Conservation (phyloP, 2,888 invertebrate species). For the Heliconius erato region DNA sequence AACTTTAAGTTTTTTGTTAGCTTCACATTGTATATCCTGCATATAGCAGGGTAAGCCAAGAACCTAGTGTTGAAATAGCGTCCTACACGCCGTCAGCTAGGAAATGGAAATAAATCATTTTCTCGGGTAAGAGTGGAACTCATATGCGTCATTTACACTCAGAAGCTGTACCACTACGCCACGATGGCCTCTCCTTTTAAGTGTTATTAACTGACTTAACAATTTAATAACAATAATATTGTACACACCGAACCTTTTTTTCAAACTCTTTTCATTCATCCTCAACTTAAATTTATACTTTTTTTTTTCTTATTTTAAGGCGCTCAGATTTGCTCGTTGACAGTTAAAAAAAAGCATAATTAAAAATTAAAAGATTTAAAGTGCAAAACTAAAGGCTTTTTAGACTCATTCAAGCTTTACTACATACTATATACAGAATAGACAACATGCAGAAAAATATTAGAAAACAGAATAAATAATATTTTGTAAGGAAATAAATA, state of each 20-base stretch:
- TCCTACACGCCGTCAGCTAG: no score
- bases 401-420: conserved; percentile 14
- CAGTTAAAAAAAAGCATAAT: conserved; percentile 58
- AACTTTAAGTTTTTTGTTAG: no score
- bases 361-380: conserved; percentile 41
- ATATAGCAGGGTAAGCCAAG: no score
- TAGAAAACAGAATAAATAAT: not conserved
- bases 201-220: no score
- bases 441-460: not conserved
- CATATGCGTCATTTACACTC: no score
- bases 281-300: conserved; percentile 8
- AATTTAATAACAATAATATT: no score
- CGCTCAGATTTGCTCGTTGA: conserved; percentile 72
- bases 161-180: no score
- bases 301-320: conserved; percentile 44
- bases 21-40: no score
- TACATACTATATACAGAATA: conserved; percentile 2
- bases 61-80: no score
- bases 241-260: not conserved
- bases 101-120: no score
- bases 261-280: not conserved
- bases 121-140: no score
- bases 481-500: not conserved
- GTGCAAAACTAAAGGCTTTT: conserved; percentile 24
- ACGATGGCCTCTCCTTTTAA: no score